Conservation (phyloP, 2,797 vertebrate species). For the Thamnophis elegans region DNA sequence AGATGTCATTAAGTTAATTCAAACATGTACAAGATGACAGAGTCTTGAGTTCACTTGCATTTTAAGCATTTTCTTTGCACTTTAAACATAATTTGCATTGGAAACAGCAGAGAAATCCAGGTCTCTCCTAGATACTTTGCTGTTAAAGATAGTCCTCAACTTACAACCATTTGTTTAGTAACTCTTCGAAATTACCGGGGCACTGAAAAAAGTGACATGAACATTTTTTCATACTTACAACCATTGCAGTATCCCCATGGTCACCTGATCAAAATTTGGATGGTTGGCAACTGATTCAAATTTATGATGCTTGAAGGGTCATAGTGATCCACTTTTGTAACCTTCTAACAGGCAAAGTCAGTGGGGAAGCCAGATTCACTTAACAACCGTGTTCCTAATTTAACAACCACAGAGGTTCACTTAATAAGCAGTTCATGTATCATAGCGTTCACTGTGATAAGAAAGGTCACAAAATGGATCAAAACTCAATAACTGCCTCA, state of each 20-base stretch:
- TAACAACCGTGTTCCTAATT: not conserved
- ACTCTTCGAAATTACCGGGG: not conserved
- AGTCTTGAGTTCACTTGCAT: not conserved
- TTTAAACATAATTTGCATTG: not conserved
- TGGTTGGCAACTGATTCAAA: not conserved
- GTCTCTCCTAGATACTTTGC: not conserved
- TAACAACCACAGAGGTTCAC: not conserved
- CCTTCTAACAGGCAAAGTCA: not conserved
- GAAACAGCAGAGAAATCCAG: not conserved
- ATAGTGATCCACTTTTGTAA: not conserved
- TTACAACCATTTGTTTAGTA: not conserved
- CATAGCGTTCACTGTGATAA: not conserved
- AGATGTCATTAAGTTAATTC: not conserved
- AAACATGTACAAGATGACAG: not conserved
- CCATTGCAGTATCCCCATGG: not conserved
- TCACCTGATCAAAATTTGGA: not conserved
- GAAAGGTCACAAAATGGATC: not conserved
- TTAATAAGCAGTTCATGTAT: not conserved
- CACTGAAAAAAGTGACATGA: not conserved
- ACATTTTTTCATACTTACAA: not conserved
- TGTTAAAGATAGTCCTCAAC: not conserved
- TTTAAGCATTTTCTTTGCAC: not conserved
- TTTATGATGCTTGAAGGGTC: not conserved
- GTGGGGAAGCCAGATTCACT: not conserved
- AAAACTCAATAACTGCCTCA: not conserved